Conservation (phyloP, 2,888 invertebrate species). For the Yponomeuta malinellus region DNA sequence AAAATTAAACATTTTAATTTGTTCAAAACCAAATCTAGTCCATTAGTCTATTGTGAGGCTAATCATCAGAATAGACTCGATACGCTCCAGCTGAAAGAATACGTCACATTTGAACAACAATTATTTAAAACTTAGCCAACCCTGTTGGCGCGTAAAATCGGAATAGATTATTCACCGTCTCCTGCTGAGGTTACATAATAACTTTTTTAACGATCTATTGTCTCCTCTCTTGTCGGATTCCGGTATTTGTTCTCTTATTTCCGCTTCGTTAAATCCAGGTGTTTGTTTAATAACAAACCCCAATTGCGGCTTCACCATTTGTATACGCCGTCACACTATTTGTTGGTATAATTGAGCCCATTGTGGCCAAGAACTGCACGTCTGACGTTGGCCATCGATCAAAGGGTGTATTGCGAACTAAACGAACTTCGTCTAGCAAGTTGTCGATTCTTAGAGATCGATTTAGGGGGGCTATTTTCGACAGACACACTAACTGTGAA, state of each 20-base stretch:
- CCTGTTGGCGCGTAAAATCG: slow-evolving; percentile 5
- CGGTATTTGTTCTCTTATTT: slow-evolving; percentile 9
- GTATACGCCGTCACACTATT: slow-evolving; percentile 14
- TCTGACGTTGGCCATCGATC: slow-evolving; percentile 21
- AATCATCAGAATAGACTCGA: no score
- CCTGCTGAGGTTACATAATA: slow-evolving; percentile 4
- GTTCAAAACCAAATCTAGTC: no score
- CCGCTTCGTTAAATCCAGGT: slow-evolving; percentile 8
- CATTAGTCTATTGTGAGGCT: no score
- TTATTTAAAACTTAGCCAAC: neutral
- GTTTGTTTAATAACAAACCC: slow-evolving; percentile 11
- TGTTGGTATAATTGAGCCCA: slow-evolving; percentile 13
- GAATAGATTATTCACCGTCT: neutral
- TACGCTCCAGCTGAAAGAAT: neutral
- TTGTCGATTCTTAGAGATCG: no score
- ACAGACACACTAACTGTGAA: neutral
- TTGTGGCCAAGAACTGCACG: neutral
- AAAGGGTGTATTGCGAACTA: slow-evolving; percentile 19
- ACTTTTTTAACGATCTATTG: slow-evolving; percentile 38
- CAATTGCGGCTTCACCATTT: slow-evolving; percentile 10
- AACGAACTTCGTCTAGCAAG: no score
- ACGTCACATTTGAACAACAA: neutral
- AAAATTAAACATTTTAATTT: no score
- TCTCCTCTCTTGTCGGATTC: slow-evolving; percentile 20
- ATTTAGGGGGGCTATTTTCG: neutral